Conservation (phyloP, 2,113 vertebrate species). For the Lampris megalopsis region DNA sequence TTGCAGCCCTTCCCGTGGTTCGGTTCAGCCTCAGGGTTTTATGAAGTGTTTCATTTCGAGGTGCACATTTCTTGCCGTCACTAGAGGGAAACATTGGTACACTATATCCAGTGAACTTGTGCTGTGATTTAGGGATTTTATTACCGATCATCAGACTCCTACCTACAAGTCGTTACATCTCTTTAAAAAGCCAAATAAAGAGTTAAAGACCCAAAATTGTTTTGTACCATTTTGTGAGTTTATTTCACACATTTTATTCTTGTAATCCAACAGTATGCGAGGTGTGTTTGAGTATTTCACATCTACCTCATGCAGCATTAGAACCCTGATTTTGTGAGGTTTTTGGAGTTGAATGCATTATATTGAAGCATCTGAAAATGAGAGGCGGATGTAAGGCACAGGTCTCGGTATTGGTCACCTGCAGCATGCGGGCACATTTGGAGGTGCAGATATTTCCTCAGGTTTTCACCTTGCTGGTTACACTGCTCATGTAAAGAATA, state of each 20-base stretch:
- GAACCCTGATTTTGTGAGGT: background rate
- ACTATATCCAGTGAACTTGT: slow-evolving; percentile 42
- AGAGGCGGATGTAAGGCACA: background rate
- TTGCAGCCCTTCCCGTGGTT: slow-evolving; percentile 25
- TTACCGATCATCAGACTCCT: slow-evolving; percentile 19
- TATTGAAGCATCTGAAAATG: background rate
- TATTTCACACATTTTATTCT: background rate
- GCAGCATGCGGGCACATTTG: too few relatives aligned
- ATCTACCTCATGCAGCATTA: background rate
- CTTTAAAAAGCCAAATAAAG: slow-evolving; percentile 25
- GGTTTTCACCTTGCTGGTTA: background rate
- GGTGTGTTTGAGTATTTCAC: background rate
- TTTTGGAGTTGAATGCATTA: background rate
- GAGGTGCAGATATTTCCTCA: background rate
- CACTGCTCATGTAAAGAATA: background rate
- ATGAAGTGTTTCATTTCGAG: slow-evolving; percentile 14
- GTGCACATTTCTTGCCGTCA: slow-evolving; percentile 40
- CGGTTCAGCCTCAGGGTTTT: background rate
- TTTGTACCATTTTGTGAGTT: background rate
- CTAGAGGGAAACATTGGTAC: slow-evolving; percentile 75
- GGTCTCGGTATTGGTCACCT: background rate
- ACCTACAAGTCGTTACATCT: slow-evolving; percentile 14
- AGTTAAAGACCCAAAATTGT: background rate
- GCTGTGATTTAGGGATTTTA: slow-evolving; percentile 34
- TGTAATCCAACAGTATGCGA: background rate